A percentile compares a stretch with the other conserved stretches of the same genome.
phyloP scores from a whole-genome alignment of 2,888 invertebrate genomes.

The Atherix ibis region DNA sequence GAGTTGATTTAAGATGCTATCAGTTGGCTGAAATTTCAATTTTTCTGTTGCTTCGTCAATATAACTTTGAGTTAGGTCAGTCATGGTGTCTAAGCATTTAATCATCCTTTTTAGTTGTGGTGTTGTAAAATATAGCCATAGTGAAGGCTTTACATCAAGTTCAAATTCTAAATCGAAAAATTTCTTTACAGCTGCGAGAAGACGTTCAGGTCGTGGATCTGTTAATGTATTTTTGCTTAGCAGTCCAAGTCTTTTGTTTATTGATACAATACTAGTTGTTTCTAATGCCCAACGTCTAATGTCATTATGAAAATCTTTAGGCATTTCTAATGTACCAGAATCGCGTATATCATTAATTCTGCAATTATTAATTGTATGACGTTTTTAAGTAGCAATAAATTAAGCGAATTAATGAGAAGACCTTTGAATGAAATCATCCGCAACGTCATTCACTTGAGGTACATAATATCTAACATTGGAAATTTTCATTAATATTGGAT shows the following conservation, averaged over 20 bases:
- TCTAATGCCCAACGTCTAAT: slow-evolving; percentile 44
- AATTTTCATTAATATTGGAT: slow-evolving; percentile 25
- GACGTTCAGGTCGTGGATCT: slow-evolving; percentile 17
- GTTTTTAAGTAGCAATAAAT: not conserved
- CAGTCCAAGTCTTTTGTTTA: slow-evolving; percentile 25
- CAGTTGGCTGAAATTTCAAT: slow-evolving; percentile 12
- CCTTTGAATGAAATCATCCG: slow-evolving; percentile 21
- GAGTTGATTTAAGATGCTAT: slow-evolving; percentile 47
- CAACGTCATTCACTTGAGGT: slow-evolving; percentile 19
- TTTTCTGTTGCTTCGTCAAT: slow-evolving; percentile 25
- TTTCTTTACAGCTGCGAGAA: slow-evolving; percentile 17
- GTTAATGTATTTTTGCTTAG: slow-evolving; percentile 13
- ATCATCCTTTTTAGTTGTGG: slow-evolving; percentile 21
- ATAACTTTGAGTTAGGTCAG: slow-evolving; percentile 22
- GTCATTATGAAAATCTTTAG: slow-evolving; percentile 34
- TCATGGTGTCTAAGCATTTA: slow-evolving; percentile 20
- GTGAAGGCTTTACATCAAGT: slow-evolving; percentile 24
- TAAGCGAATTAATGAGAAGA: not conserved
- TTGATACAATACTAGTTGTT: slow-evolving; percentile 30
- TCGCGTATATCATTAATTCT: slow-evolving; percentile 20
- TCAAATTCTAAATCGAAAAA: slow-evolving; percentile 21
- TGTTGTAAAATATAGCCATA: slow-evolving; percentile 23
- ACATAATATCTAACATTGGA: slow-evolving; percentile 20
- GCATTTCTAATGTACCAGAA: slow-evolving; percentile 15
- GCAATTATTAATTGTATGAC: slow-evolving; percentile 12